A percentile compares a stretch with the other conserved stretches of the same genome.
Conservation (phyloP, 2,113 vertebrate species). For the Saguinus imperator region DNA sequence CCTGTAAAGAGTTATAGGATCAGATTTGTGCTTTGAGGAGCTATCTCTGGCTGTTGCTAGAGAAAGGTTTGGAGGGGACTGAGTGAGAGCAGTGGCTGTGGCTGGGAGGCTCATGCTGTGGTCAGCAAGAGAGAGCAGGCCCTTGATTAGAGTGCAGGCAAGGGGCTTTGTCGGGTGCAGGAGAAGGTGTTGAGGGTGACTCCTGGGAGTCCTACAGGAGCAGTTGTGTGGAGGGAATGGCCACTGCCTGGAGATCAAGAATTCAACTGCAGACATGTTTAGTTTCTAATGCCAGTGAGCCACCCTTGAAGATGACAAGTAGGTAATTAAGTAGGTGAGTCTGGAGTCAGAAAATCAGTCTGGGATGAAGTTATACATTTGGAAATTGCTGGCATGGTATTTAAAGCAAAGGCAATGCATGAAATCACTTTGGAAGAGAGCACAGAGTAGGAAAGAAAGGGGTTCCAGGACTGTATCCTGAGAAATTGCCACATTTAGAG, state of each 20-base stretch:
- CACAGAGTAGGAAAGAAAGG: not conserved
- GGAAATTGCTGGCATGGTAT: constrained; percentile 37
- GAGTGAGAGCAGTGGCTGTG: not conserved
- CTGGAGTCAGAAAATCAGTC: constrained; percentile 59
- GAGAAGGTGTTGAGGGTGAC: not conserved
- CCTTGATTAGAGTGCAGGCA: not conserved
- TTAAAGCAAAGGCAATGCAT: constrained; percentile 5
- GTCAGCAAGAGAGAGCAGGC: not conserved
- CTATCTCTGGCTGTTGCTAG: not conserved
- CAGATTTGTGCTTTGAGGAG: not conserved
- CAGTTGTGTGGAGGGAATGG: not conserved
- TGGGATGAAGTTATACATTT: constrained; percentile 47
- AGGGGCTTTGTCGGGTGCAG: rapidly evolving
- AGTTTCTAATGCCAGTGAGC: not conserved
- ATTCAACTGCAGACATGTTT: not conserved
- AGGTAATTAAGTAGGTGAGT: constrained; percentile 61
- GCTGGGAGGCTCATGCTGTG: not conserved
- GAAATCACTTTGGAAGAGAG: constrained; percentile 22
- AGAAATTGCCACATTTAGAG: not conserved
- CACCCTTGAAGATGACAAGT: constrained; percentile 41
- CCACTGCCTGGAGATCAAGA: not conserved
- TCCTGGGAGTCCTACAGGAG: not conserved
- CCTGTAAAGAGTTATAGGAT: rapidly evolving
- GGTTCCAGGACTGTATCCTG: not conserved
- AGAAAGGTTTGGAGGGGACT: not conserved